Conservation (phyloP, 2,888 invertebrate genomes). For the Patella caerulea region DNA sequence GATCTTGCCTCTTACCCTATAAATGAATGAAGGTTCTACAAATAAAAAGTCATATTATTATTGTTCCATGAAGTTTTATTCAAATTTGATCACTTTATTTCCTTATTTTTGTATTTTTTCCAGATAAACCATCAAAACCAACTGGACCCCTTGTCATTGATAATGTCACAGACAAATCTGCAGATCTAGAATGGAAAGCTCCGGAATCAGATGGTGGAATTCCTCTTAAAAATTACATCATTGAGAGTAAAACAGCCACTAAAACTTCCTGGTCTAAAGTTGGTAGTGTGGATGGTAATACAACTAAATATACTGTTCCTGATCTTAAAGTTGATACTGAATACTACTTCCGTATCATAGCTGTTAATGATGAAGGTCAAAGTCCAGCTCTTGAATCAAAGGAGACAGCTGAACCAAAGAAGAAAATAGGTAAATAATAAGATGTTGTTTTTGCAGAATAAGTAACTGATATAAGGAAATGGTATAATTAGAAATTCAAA, state of each 20-base stretch:
- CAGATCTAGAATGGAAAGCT: conserved; percentile 95
- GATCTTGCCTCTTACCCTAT: too few species aligned
- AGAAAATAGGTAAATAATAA: conserved; percentile 28
- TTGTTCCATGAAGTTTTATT: too few species aligned
- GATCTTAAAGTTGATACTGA: conserved; percentile 90
- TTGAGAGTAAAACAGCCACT: conserved; percentile 90
- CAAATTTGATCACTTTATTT: not conserved
- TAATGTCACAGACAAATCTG: conserved; percentile 93
- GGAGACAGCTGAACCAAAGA: conserved; percentile 81
- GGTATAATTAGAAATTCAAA: too few species aligned
- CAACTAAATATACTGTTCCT: conserved; percentile 78
- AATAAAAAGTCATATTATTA: too few species aligned
- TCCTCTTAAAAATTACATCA: conserved; percentile 82
- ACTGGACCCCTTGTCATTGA: conserved; percentile 89
- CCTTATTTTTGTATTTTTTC: conserved; percentile 13
- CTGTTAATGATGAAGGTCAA: conserved; percentile 97
- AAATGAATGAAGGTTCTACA: too few species aligned
- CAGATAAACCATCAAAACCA: conserved; percentile 89
- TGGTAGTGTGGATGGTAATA: conserved; percentile 28
- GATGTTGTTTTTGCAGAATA: too few species aligned
- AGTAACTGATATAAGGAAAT: too few species aligned
- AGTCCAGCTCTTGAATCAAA: conserved; percentile 92
- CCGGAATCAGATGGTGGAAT: conserved; percentile 96
- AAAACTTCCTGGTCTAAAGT: conserved; percentile 94
- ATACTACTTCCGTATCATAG: conserved; percentile 97